phyloP scores from a whole-genome alignment of 2,113 vertebrate species.

The Pipra filicauda region DNA sequence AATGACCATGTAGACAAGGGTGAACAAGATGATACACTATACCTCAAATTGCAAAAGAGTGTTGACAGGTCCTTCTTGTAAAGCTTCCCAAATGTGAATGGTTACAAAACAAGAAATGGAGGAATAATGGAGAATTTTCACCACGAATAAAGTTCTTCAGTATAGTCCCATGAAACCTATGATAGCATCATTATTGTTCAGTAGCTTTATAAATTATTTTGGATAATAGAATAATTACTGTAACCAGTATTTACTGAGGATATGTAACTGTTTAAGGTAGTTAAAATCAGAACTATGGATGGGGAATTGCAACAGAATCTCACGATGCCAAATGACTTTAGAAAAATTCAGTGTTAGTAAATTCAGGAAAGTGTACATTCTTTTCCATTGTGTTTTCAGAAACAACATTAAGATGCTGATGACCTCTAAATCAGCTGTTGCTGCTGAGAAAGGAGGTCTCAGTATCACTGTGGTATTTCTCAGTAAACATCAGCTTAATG shows the following conservation, averaged over 20 bases:
- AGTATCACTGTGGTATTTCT: background rate
- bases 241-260: background rate
- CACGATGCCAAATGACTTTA: background rate
- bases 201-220: background rate
- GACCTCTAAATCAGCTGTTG: background rate
- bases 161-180: background rate
- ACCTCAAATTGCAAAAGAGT: background rate
- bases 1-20: background rate
- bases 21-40: background rate
- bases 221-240: background rate
- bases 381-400: background rate
- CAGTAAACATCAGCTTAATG: background rate
- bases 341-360: background rate
- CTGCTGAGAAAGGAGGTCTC: background rate
- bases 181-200: background rate
- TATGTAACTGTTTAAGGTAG: background rate
- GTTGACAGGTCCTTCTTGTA: background rate
- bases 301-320: background rate
- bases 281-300: background rate
- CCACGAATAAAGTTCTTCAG: background rate
- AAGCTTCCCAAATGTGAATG: background rate
- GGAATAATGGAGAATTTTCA: background rate
- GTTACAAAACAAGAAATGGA: background rate
- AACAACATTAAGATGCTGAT: background rate
- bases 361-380: background rate